These are phyloP conservation scores for Dendronephthya gigantea DNA, from an alignment of 64 coral and sea anemone genomes.

Conservation along the genomic window DNA sequence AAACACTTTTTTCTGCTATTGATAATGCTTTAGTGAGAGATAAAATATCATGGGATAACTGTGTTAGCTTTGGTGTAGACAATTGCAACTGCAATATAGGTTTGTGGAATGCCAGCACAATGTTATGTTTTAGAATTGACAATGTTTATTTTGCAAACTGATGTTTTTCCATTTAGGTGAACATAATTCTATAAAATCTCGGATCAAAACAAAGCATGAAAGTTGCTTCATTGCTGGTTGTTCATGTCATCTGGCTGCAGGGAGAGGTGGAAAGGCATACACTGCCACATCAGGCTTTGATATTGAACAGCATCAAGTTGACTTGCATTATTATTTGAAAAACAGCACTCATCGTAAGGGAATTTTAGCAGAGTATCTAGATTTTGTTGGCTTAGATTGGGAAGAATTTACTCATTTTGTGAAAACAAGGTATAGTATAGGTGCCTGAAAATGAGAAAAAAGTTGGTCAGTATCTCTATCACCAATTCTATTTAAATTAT, in stretches of 20 bases:
- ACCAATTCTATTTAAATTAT: too few relatives aligned
- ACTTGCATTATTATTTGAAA: background rate
- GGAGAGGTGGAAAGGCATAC: background rate
- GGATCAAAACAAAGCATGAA: background rate
- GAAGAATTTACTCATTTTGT: background rate
- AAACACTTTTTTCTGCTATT: conserved; percentile 42
- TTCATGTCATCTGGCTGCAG: background rate
- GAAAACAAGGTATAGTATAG: too few relatives aligned
- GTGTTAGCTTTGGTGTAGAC: conserved; percentile 27
- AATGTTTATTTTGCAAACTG: too few relatives aligned
- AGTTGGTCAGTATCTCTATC: too few relatives aligned
- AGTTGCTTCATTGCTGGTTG: background rate
- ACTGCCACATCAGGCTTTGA: background rate
- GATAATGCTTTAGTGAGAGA: conserved; percentile 39
- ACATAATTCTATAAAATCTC: too few relatives aligned
- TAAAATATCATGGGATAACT: conserved; percentile 37
- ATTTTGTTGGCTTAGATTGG: background rate
- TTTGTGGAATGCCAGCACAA: conserved; percentile 32
- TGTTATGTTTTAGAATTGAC: too few relatives aligned
- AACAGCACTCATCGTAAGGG: background rate
- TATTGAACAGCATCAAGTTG: background rate
- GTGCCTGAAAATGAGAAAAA: too few relatives aligned
- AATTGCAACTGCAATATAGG: conserved; percentile 43
- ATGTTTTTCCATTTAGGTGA: too few relatives aligned
- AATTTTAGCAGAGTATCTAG: background rate